phyloP scores from a whole-genome alignment of 2,797 vertebrate genomes.

The Silurus lanzhouensis region DNA sequence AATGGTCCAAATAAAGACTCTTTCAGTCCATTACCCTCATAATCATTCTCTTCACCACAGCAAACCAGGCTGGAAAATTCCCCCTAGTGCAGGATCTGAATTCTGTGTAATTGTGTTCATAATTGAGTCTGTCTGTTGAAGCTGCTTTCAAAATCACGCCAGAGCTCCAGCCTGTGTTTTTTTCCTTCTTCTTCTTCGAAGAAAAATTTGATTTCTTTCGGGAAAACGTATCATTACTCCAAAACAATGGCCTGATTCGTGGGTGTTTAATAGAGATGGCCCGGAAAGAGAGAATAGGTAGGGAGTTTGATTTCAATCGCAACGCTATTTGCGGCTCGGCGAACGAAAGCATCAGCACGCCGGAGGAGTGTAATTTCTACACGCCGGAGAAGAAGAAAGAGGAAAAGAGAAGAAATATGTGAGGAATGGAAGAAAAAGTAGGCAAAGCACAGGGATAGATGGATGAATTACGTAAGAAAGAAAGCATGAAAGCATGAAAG shows the following conservation, averaged over 20 bases:
- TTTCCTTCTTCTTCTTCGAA: no score
- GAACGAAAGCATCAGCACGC: neutral
- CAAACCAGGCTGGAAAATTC: conserved; percentile 30
- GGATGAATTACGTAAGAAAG: neutral
- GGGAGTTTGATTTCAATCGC: conserved; percentile 37
- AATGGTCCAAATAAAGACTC: conserved; percentile 29
- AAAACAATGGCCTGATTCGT: conserved; percentile 18
- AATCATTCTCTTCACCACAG: conserved; percentile 29
- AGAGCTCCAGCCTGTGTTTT: neutral
- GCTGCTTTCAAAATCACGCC: conserved; percentile 24
- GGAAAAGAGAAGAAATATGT: neutral
- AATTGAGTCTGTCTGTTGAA: conserved; percentile 34
- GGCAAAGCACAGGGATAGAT: no score
- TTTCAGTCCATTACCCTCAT: conserved; percentile 21
- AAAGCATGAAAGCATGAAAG: neutral
- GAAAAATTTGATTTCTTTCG: conserved; percentile 34
- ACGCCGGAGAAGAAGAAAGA: neutral
- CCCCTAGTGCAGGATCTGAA: conserved; percentile 28
- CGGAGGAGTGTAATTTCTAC: neutral
- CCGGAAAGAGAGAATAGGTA: conserved; percentile 10
- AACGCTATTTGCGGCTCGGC: conserved; percentile 18
- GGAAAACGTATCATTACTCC: conserved; percentile 29
- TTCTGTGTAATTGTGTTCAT: conserved; percentile 40
- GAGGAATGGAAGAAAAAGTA: neutral
- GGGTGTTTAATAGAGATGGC: conserved; percentile 17